Conservation (phyloP, 2,888 invertebrate genomes). For the Metallyticus violacea region DNA sequence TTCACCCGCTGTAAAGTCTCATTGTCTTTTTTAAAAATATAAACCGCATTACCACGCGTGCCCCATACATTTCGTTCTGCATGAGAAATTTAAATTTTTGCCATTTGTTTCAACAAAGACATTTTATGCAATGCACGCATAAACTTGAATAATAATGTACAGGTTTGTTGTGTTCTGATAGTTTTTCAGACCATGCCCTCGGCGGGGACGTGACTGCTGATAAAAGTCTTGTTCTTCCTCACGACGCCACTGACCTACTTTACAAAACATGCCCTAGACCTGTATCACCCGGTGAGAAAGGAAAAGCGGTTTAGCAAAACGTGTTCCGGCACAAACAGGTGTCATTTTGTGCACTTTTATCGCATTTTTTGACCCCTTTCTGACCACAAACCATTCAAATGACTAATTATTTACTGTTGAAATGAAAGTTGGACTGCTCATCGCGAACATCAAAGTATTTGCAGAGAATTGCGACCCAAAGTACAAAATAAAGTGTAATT, state of each 20-base stretch:
- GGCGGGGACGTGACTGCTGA: neutral
- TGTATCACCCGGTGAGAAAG: neutral
- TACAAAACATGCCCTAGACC: neutral
- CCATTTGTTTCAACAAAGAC: neutral
- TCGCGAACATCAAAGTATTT: no score
- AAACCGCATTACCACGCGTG: no score
- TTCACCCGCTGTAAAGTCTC: no score
- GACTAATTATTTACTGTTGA: neutral
- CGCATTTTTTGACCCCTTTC: neutral
- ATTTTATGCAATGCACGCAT: neutral
- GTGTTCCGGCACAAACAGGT: neutral
- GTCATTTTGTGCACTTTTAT: neutral
- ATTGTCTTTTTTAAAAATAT: no score
- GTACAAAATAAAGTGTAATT: no score
- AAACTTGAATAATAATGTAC: no score
- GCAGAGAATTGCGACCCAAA: no score
- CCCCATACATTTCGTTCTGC: no score
- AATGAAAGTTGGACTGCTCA: neutral
- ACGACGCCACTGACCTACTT: neutral
- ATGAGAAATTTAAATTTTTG: neutral
- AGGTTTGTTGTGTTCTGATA: neutral
- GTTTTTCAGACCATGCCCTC: neutral
- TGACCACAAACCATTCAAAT: no score
- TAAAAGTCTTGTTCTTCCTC: neutral
- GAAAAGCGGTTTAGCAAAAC: no score